These are phyloP conservation scores for Microcebus jonahi DNA, from an alignment of 2,113 vertebrate genomes.

Conservation along the genomic window DNA sequence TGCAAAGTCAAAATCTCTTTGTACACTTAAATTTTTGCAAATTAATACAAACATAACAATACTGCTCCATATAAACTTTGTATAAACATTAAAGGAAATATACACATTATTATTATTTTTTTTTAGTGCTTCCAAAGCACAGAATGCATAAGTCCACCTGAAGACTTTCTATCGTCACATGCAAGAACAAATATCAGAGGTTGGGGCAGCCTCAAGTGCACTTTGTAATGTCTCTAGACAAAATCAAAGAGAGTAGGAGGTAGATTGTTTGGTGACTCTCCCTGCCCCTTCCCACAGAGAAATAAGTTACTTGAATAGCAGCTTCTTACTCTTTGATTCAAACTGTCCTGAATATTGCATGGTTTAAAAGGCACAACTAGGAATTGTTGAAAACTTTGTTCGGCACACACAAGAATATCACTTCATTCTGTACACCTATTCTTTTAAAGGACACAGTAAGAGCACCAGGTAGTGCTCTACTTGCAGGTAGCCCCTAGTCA, in stretches of 20 bases:
- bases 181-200: conserved; percentile 86
- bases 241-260: conserved; percentile 91
- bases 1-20: conserved; percentile 91
- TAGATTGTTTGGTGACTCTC: conserved; percentile 88
- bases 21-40: conserved; percentile 94
- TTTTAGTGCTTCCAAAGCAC: conserved; percentile 90
- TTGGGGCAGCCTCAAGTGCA: conserved; percentile 85
- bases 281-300: conserved; percentile 62
- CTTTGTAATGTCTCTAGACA: conserved; percentile 89
- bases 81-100: conserved; percentile 96
- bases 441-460: conserved; percentile 80
- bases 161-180: conserved; percentile 86
- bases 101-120: conserved; percentile 88
- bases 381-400: conserved; percentile 80
- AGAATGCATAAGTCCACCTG: conserved; percentile 88
- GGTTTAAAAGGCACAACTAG: conserved; percentile 86
- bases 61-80: conserved; percentile 96
- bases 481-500: conserved; percentile 79
- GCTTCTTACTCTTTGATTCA: conserved; percentile 84
- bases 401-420: conserved; percentile 83
- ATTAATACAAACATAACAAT: conserved; percentile 95
- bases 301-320: conserved; percentile 85
- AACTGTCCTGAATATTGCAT: conserved; percentile 84
- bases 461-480: conserved; percentile 74
- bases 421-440: conserved; percentile 76